Base-by-base conservation (phyloP, 2,888 invertebrate genomes). In the Euphydryas editha region DNA sequence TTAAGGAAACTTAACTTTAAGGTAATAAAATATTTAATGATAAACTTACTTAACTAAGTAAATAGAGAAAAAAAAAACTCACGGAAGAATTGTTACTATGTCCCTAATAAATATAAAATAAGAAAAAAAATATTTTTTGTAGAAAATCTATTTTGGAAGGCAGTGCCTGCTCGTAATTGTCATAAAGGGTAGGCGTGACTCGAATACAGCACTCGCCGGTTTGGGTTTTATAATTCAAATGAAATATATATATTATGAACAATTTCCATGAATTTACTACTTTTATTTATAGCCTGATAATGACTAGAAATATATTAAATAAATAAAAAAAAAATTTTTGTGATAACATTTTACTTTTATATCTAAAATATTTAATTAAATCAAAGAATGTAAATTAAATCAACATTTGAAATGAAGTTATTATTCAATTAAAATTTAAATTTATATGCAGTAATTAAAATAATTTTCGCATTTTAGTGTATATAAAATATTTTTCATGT, bases 141-240 rank as follows among this genome's bases (percentile, higher is more conserved):
- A 47, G 54, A 36, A 46, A 30, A 62, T 59, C 30, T 62, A 62
- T 59, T 68, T 49, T 47, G 58, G 30, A 54, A 68, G 62, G 66
- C 59, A 42, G 49, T 57, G 49, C 59, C 63, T 58, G 62, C 44
- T 15, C 59, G 58, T 63, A 61, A 70, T 68, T 66, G 63, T 71
- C 69, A 64, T 64, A 67, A 71, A 69, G 59, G 39, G 21, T 56
- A 46, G 39, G 69, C 72, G 72, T 72, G 72, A 71, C 67, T 37
- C 42, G 71, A 72, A 68, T 72, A 37, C 54, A 66, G 64, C 36
- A 18, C 24, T 21, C 57, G 54, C 21, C 24, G 21, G 65, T 18
- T 61, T 37, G 39, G 49, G 39, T 39, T 58, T 58, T 63, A 49
- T 57, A 63, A 63, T 58, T 63, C 49, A 63, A 49, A 49, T 49